These are phyloP conservation scores for Hypotaenidia okinawae DNA, from an alignment of 2,797 vertebrate species.

Conservation along the genomic window DNA sequence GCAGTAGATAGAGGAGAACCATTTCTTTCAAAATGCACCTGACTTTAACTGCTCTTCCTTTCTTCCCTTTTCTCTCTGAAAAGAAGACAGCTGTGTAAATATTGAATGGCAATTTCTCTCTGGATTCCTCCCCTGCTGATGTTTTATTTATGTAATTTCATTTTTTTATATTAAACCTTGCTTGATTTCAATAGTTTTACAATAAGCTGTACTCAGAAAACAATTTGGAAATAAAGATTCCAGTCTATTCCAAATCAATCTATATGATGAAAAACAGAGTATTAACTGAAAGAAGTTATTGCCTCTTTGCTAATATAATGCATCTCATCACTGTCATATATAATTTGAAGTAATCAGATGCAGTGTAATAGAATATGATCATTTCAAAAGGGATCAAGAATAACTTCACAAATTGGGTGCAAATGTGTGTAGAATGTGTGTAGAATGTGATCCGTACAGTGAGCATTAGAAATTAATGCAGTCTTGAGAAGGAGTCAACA, in stretches of 20 bases:
- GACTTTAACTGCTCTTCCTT: not conserved
- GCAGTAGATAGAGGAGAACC: not conserved
- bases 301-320: not conserved
- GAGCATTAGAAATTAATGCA: not conserved
- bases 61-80: not conserved
- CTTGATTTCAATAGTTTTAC: not conserved
- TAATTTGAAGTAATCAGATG: not conserved
- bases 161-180: not conserved
- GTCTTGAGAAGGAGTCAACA: not conserved
- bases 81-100: not conserved
- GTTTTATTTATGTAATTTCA: not conserved
- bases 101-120: not conserved
- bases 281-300: not conserved
- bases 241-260: not conserved
- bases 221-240: not conserved
- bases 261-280: not conserved
- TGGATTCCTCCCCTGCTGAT: not conserved
- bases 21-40: not conserved
- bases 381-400: not conserved
- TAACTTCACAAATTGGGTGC: not conserved
- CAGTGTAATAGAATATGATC: not conserved
- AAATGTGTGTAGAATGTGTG: not conserved
- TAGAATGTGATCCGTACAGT: not conserved
- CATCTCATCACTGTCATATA: not conserved
- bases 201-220: not conserved